These are phyloP conservation scores for Potamarius usumacintae DNA, from an alignment of 2,113 vertebrate genomes.

Conservation along the genomic window DNA sequence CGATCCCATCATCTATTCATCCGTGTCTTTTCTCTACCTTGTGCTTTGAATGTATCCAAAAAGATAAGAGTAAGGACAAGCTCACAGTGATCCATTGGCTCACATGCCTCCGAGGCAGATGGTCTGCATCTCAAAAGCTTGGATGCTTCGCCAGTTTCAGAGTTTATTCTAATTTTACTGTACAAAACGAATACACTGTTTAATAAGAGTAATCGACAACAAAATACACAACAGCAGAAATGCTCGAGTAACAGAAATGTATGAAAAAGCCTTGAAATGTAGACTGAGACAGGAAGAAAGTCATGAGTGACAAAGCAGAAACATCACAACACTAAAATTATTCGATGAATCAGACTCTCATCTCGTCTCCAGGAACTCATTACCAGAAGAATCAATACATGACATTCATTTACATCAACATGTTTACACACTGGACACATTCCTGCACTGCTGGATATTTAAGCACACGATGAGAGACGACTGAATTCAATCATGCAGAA, in stretches of 20 bases:
- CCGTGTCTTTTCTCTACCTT: background rate
- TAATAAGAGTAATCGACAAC: background rate
- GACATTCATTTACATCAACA: conserved; percentile 47
- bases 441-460: conserved; percentile 31
- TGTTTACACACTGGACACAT: conserved; percentile 45
- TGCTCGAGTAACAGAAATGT: background rate
- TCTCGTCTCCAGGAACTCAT: conserved; percentile 44
- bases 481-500: conserved; percentile 35
- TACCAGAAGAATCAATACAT: conserved; percentile 40
- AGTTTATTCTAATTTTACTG: conserved; percentile 17
- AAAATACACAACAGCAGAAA: background rate
- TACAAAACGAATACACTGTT: background rate
- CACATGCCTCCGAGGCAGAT: conserved; percentile 28
- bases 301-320: background rate
- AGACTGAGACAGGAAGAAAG: background rate
- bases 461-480: conserved; percentile 24
- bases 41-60: background rate
- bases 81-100: conserved; percentile 24
- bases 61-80: conserved; percentile 21
- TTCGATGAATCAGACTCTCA: conserved; percentile 26
- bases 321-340: conserved; percentile 2
- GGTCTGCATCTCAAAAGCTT: conserved; percentile 39
- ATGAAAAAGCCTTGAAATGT: background rate
- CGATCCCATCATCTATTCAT: background rate
- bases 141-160: conserved; percentile 30